Conservation (phyloP, 2,113 vertebrate species). For the Paracanthobrama guichenoti region DNA sequence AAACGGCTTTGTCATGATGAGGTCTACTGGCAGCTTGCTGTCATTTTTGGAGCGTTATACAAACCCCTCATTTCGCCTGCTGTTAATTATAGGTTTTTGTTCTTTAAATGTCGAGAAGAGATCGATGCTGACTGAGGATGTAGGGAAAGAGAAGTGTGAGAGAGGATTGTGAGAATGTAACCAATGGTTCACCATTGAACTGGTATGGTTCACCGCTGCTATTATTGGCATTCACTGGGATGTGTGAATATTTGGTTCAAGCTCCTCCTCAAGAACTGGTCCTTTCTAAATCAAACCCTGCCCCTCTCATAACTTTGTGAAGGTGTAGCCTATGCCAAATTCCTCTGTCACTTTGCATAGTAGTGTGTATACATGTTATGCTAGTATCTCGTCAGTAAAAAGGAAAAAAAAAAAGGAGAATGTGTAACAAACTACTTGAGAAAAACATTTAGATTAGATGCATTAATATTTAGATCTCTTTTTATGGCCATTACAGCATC, state of each 20-base stretch:
- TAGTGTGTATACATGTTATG: not conserved
- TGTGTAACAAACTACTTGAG: too few species aligned
- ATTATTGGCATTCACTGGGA: not conserved
- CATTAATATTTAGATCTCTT: not conserved
- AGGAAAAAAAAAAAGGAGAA: too few species aligned
- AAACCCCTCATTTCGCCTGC: slow-evolving; percentile 26
- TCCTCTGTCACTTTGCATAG: not conserved
- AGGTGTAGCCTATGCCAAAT: not conserved
- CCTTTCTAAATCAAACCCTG: not conserved
- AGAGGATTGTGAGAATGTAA: not conserved
- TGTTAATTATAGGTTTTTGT: slow-evolving; percentile 31
- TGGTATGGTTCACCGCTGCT: slow-evolving; percentile 7
- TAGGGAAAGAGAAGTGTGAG: not conserved
- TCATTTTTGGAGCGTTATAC: not conserved
- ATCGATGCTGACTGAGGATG: not conserved
- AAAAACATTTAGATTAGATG: not conserved
- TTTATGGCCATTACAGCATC: not conserved
- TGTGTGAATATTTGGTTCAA: not conserved
- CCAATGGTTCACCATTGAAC: too few species aligned
- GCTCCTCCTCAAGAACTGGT: not conserved
- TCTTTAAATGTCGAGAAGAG: slow-evolving; percentile 1
- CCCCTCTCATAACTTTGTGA: not conserved
- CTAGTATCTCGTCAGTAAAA: not conserved
- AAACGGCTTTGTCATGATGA: not conserved
- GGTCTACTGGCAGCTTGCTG: not conserved